Conservation (phyloP, 2,888 invertebrate species). For the Himalopsyche anomala region DNA sequence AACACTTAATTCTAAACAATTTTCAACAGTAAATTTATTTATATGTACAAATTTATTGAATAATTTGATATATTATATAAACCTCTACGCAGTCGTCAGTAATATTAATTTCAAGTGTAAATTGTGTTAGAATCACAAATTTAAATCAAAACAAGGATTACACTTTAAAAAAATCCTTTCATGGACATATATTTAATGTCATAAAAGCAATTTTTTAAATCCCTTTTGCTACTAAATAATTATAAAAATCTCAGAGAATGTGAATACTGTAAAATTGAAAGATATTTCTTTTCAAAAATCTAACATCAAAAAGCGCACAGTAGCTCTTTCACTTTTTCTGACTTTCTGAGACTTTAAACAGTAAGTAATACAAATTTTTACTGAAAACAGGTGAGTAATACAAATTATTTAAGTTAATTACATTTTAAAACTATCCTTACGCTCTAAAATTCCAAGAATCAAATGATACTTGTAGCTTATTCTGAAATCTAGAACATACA, state of each 20-base stretch:
- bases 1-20: slow-evolving; percentile 29
- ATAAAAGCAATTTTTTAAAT: background rate
- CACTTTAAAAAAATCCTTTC: background rate
- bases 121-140: too few relatives aligned
- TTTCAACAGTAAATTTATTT: slow-evolving; percentile 38
- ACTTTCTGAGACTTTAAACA: too few relatives aligned
- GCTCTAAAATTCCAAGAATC: too few relatives aligned
- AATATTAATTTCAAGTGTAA: slow-evolving; percentile 13
- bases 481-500: too few relatives aligned
- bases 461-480: too few relatives aligned
- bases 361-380: too few relatives aligned
- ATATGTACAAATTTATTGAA: slow-evolving; percentile 29
- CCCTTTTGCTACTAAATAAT: background rate
- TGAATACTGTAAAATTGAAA: background rate
- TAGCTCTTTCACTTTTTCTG: background rate
- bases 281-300: background rate
- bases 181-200: too few relatives aligned
- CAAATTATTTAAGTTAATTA: too few relatives aligned
- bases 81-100: slow-evolving; percentile 9
- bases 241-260: too few relatives aligned
- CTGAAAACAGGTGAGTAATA: too few relatives aligned
- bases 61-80: slow-evolving; percentile 14
- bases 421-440: too few relatives aligned
- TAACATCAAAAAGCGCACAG: background rate
- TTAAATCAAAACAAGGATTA: background rate